phyloP scores from a whole-genome alignment of 2,797 vertebrate genomes.

The Lycodopsis pacificus region DNA sequence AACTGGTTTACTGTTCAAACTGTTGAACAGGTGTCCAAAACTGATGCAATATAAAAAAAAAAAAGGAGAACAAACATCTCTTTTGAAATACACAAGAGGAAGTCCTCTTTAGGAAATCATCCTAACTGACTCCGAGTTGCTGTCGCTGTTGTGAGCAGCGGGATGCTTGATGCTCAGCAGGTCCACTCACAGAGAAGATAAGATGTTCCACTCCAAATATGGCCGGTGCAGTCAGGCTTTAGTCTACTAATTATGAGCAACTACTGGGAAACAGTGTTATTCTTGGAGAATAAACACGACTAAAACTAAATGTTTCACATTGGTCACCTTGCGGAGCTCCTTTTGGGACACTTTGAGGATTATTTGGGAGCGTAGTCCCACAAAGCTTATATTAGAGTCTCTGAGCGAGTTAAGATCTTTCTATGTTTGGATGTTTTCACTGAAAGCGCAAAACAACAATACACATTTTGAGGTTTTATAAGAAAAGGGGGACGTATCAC shows the following conservation, averaged over 20 bases:
- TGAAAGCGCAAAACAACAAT: background rate
- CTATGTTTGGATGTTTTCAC: background rate
- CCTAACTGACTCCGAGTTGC: conserved; percentile 29
- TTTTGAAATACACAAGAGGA: conserved; percentile 26
- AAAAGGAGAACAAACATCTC: conserved; percentile 29
- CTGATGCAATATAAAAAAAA: background rate
- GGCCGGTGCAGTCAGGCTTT: conserved; percentile 65
- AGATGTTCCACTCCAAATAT: conserved; percentile 83
- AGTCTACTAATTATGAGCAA: conserved; percentile 55
- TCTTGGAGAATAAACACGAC: conserved; percentile 59
- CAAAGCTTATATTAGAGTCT: conserved; percentile 23
- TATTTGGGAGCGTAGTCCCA: conserved; percentile 38
- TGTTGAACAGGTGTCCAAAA: conserved; percentile 60
- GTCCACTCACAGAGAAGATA: conserved; percentile 64
- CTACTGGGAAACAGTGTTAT: conserved; percentile 18
- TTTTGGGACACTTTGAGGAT: conserved; percentile 45
- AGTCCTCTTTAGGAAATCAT: conserved; percentile 4
- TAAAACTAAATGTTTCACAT: conserved; percentile 54
- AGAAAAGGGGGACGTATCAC: background rate
- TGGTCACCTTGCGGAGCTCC: conserved; percentile 29
- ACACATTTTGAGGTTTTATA: background rate
- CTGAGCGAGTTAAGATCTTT: background rate
- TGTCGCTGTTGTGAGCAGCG: conserved; percentile 35
- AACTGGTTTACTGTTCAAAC: conserved; percentile 27
- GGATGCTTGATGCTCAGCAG: conserved; percentile 67